Base-by-base conservation (phyloP, 2,113 vertebrate species). In the Henicopernis longicauda region DNA sequence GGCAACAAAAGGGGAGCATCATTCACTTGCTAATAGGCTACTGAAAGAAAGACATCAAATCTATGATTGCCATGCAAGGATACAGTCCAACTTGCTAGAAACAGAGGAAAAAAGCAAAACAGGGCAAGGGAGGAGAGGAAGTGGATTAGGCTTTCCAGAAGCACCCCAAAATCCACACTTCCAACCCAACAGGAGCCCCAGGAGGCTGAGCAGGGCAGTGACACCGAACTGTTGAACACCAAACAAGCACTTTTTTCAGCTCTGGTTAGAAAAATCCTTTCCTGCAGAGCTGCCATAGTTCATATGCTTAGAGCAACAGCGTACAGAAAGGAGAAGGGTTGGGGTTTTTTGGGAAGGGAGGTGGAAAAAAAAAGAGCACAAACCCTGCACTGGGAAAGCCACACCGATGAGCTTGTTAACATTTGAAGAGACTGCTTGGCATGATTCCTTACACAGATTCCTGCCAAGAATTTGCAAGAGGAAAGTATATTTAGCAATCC, bases 401-500 rank as follows among this genome's bases (percentile, higher is more conserved):
- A 95, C 97, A 97, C 96, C 97, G 90, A 98, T 97, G 95, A 95
- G 97, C 97, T 98, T 98, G 97, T 96, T 97, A 98, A 98, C 96
- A 97, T 97, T 98, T 96, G 59, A 97, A 97, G 97, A 98, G 96
- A 96, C 96, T 96, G 95, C 94, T 90, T 98, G 97, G 97, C 97
- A 59, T 90, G 84, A 93, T 96, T 98, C 92, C 97, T 95, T 91
- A 77, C 78, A 70, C 73, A 87, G 55, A 91, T 88, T 80, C 89
- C 91, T 97, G 97, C 97, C 97, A 97, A 97, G 93, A 94, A 94
- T 97, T 97, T 95, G 89, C 95, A 97, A 98, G 96, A 97, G 97
- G 96, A 97, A 97, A 98, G 97, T 98, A 98, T 98, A 98, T 98
- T 98, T 98, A 98, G 98, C 98, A 97, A 96, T 95, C 96, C 84